Evolutionary conservation across 2,113 vertebrate species (phyloP), one percentile per base, ranked within the genome.

Genomic region (Motacilla alba): DNA sequence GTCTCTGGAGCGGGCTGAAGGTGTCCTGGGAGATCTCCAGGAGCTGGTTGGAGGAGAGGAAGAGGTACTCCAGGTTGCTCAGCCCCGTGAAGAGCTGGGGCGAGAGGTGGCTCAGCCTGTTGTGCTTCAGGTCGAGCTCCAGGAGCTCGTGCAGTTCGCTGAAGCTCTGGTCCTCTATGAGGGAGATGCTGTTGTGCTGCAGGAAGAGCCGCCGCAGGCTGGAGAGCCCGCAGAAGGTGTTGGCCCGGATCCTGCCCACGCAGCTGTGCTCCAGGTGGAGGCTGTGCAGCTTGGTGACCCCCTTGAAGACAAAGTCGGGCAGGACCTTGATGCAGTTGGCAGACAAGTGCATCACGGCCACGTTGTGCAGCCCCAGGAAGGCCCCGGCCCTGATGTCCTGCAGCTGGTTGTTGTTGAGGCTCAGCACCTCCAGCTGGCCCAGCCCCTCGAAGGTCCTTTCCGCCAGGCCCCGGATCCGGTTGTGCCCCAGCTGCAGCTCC

Each of bases 241-340:
- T 98, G 9, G 92, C 91, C 52, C 93, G 97, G 86, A 99, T 90
- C 92, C 96, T 98, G 74, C 97, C 91, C 11, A 99, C 96, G 81
- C 99, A 99, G 68, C 99, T 98, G 97, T 97, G 97, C 91, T 99
- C 99, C 89, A 99, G 96, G 94, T 99, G 99, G 47, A 99, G 98
- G 93, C 99, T 99, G 96, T 99, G 99, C 78, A 99, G 96, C 88
- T 97, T 99, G 74, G 97, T 90, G 35, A 99, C 98, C 20, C 99
- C 99, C 88, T 96, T 98, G 95, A 99, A 99, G 33, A 98, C 96
- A 3, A 98, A 98, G 76, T 99, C 98, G 0, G 99, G 98, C 18
- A 99, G 97, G 62, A 63, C 97, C 24, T 92, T 98, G 84, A 99
- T 98, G 90, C 99, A 99, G 95, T 99, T 99, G 4, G 98, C 98